Conservation (phyloP, 2,113 vertebrate genomes). For the Puntigrus tetrazona region DNA sequence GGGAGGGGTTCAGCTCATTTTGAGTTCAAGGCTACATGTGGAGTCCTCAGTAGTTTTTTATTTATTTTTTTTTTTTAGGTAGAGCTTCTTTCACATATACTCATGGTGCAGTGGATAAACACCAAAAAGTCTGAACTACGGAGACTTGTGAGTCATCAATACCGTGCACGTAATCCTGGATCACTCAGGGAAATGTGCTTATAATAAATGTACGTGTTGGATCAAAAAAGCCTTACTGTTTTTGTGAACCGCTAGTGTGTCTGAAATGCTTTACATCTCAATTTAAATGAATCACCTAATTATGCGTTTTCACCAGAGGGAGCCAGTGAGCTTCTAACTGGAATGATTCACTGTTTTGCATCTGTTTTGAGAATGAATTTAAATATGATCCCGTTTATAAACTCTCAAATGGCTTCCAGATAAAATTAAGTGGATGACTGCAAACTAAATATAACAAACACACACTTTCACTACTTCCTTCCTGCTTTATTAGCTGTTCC, state of each 20-base stretch:
- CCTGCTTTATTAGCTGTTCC: neutral
- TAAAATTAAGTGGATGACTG: slow-evolving; percentile 9
- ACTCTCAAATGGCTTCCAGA: slow-evolving; percentile 20
- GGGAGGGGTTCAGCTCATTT: neutral
- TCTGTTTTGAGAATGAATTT: neutral
- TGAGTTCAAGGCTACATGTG: too few relatives aligned
- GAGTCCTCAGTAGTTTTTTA: neutral
- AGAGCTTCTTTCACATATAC: neutral
- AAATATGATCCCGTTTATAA: neutral
- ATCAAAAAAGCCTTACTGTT: neutral
- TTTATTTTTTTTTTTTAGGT: too few relatives aligned
- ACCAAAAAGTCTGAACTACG: neutral
- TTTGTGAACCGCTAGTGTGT: neutral
- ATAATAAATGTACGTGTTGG: neutral
- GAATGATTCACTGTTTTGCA: neutral
- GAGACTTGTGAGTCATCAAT: neutral
- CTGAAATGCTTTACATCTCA: neutral
- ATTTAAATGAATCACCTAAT: neutral
- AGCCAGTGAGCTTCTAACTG: slow-evolving; percentile 11
- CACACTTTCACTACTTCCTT: neutral
- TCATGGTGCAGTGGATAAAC: neutral
- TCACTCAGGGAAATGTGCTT: neutral
- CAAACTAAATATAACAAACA: slow-evolving; percentile 15
- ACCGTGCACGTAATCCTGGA: neutral
- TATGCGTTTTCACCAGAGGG: slow-evolving; percentile 40